Evolutionary conservation across 2,888 invertebrate species (phyloP).

Genomic region (Macrosoma leucophasiata): DNA sequence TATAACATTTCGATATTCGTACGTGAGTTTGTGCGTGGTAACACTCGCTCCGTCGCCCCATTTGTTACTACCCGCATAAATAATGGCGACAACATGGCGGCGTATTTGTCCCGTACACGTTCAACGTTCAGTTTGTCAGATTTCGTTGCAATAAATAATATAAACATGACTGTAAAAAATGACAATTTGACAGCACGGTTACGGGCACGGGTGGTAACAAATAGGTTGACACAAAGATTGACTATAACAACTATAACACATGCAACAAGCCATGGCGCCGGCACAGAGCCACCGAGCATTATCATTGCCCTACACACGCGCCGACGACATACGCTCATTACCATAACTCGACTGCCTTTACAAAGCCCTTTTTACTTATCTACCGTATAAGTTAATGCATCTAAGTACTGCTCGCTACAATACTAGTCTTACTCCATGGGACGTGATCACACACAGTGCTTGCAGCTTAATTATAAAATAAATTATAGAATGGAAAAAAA

Average conservation of each 20-base stretch:
- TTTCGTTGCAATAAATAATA: too few relatives aligned
- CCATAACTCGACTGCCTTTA: slow-evolving; percentile 20
- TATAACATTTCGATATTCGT: slow-evolving; percentile 40
- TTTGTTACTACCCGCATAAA: slow-evolving; percentile 2
- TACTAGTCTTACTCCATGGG: too few relatives aligned
- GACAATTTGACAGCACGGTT: not conserved
- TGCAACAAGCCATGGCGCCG: slow-evolving; percentile 7
- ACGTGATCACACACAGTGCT: too few relatives aligned
- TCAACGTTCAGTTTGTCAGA: too few relatives aligned
- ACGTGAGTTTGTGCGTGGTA: slow-evolving; percentile 37
- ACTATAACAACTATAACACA: slow-evolving; percentile 25
- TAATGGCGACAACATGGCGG: too few relatives aligned
- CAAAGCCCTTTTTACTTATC: slow-evolving; percentile 24
- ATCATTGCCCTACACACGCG: too few relatives aligned
- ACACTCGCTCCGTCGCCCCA: slow-evolving; percentile 24
- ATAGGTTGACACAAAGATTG: too few relatives aligned
- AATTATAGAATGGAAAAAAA: too few relatives aligned
- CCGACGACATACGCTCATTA: too few relatives aligned
- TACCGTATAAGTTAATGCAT: slow-evolving; percentile 40
- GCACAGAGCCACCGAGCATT: slow-evolving; percentile 3
- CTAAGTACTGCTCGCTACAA: slow-evolving; percentile 49
- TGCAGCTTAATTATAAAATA: too few relatives aligned
- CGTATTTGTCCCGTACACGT: too few relatives aligned
- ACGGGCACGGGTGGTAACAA: not conserved
- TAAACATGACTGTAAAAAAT: too few relatives aligned